phyloP scores from a whole-genome alignment of 2,888 invertebrate genomes.

The Bhutanitis thaidina region DNA sequence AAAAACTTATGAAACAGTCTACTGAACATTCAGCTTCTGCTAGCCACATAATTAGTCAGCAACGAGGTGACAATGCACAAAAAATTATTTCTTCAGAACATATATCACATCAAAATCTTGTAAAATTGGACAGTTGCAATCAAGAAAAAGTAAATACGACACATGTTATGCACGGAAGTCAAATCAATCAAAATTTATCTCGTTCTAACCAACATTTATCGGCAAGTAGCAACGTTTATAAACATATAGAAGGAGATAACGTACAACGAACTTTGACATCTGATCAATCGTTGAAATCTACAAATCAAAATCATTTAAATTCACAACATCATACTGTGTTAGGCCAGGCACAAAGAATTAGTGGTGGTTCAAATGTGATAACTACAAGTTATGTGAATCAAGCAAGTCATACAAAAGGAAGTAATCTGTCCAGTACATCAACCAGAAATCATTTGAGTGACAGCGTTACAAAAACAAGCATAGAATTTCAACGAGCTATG shows the following conservation, averaged over 20 bases:
- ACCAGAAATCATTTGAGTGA: constrained; percentile 67
- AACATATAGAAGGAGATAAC: constrained; percentile 2
- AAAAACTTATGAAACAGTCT: constrained; percentile 21
- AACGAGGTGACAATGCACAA: constrained; percentile 37
- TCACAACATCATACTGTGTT: constrained; percentile 26
- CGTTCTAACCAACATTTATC: constrained; percentile 10
- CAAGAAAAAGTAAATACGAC: constrained; percentile 14
- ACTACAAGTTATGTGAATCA: constrained; percentile 42
- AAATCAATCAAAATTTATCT: constrained; percentile 6
- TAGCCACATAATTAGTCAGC: constrained; percentile 23
- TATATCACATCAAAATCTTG: constrained; percentile 18
- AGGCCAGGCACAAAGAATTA: constrained; percentile 16
- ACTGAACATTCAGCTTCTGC: constrained; percentile 23
- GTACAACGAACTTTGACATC: constrained; percentile 8
- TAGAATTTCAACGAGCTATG: constrained; percentile 77
- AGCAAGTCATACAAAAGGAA: constrained; percentile 40
- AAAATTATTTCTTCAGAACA: constrained; percentile 42
- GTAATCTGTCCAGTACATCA: constrained; percentile 49
- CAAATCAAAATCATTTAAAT: constrained; percentile 20
- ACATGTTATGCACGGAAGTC: constrained; percentile 16
- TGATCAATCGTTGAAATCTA: background rate
- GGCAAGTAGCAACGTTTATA: constrained; percentile 1
- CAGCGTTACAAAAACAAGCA: constrained; percentile 72
- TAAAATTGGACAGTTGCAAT: background rate
- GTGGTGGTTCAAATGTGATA: constrained; percentile 29